phyloP scores from a whole-genome alignment of 53 echinoderm and acorn worm genomes.

The Arbacia lixula region DNA sequence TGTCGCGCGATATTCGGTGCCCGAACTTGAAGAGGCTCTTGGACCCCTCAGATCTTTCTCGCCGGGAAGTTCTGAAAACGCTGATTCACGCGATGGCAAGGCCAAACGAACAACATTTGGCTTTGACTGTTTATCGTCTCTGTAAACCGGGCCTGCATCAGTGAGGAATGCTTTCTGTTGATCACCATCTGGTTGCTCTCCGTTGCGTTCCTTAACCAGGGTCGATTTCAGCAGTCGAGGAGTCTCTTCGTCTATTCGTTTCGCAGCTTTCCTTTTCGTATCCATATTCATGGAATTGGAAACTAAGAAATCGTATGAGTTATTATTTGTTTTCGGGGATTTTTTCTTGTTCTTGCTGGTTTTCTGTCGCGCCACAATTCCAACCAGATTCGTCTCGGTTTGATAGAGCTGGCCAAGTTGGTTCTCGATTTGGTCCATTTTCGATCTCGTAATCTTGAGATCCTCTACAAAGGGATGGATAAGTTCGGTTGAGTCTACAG shows the following conservation, averaged over 20 bases:
- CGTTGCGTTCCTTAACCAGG: neutral
- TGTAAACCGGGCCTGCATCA: too few species aligned
- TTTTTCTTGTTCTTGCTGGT: neutral
- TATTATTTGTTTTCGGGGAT: neutral
- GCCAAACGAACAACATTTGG: conserved; percentile 3
- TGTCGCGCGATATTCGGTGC: neutral
- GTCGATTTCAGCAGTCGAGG: too few species aligned
- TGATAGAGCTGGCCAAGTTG: conserved; percentile 21
- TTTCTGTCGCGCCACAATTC: conserved; percentile 11
- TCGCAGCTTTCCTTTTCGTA: too few species aligned
- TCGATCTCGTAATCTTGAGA: conserved; percentile 13
- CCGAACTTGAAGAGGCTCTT: neutral
- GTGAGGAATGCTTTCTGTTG: neutral
- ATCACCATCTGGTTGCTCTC: neutral
- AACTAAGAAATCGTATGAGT: too few species aligned
- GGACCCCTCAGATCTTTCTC: neutral
- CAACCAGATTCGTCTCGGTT: neutral
- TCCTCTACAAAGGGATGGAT: conserved; percentile 6
- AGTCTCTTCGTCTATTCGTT: too few species aligned
- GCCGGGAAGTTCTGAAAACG: neutral
- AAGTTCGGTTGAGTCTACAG: neutral
- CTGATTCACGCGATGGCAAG: neutral
- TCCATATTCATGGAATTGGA: too few species aligned
- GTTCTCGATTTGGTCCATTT: conserved; percentile 9
- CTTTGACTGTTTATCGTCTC: conserved; percentile 5